Evolutionary conservation across 2,113 vertebrate species (phyloP).

Genomic region (Tachuris rubrigastra): DNA sequence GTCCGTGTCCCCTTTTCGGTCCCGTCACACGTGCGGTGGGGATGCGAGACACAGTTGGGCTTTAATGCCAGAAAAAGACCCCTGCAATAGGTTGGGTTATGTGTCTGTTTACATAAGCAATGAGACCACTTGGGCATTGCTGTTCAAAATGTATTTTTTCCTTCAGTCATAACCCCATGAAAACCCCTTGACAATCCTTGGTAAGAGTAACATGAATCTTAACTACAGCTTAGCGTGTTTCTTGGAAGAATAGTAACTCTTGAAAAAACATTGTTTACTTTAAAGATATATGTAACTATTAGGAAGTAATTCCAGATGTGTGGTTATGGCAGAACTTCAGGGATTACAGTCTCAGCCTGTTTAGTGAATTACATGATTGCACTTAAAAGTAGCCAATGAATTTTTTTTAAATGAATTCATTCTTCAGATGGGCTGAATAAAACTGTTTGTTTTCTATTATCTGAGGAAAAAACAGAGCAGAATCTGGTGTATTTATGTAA

Average conservation of each 20-base stretch:
- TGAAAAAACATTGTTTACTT: slow-evolving; percentile 37
- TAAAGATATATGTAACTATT: slow-evolving; percentile 47
- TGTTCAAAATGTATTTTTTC: neutral
- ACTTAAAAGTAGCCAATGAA: slow-evolving; percentile 32
- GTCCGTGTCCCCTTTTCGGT: neutral
- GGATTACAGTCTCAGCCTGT: neutral
- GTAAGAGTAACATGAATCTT: neutral
- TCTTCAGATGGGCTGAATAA: slow-evolving; percentile 50
- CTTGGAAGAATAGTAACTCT: slow-evolving; percentile 34
- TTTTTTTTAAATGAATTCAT: slow-evolving; percentile 9
- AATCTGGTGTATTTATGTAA: slow-evolving; percentile 47
- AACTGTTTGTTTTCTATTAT: slow-evolving; percentile 40
- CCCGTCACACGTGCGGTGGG: neutral
- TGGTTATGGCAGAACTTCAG: slow-evolving; percentile 46
- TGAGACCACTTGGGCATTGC: neutral
- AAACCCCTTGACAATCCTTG: slow-evolving; percentile 14
- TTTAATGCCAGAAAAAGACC: neutral
- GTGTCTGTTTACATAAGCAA: neutral
- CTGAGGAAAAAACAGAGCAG: slow-evolving; percentile 33
- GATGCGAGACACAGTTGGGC: neutral
- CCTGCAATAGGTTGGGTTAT: neutral
- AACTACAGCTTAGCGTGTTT: neutral
- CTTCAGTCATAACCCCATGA: neutral
- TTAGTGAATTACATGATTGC: slow-evolving; percentile 1
- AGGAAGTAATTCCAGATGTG: slow-evolving; percentile 54